Base-by-base conservation (phyloP, 2,888 invertebrate genomes). In the Pycnomerus fuliginosus region DNA sequence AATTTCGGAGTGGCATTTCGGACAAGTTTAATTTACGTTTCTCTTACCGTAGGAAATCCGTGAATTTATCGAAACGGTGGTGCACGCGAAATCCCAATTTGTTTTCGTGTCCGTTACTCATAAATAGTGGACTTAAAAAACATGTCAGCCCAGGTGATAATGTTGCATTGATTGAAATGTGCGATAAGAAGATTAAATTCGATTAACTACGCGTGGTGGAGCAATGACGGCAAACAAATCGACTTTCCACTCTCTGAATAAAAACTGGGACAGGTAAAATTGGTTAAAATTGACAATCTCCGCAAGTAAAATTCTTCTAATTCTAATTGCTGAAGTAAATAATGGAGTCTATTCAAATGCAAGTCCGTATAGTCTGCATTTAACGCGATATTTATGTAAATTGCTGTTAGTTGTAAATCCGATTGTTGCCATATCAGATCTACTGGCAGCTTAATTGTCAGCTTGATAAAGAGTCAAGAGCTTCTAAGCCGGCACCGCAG, bases 141-240 rank as follows among this genome's bases (percentile, higher is more conserved):
- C 10, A 16, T 24, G 25, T 24, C 23, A 34, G 15, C 12, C 24
- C 8, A 22, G 16, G 24, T 24, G 25, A 34, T 24, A 34, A 34
- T 24, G 17, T 30, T 10, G 22, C 25, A 3, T 29, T 30, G 38
- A 38, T 38, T 30, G 14, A 30, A 3, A 15, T 2, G 22, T 11
- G 16, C 16, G 38, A 38, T 38, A 38, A 38, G 30, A 13, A 29
- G 16, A 22, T 38, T 38, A 22, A 22, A 3, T 22, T 29, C 12
- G 14, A 11, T 28, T 11, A 28, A 28, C 33, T 23, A 28, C 24
- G 20, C n/a, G 28, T 20, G 24, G 38, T 30, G 24, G 30, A 38
- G 38, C 30, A 38, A n/a, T 30, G 38, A 38, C 23, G 16, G 15
- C 28, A 28, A 36, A 38, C 38, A 30, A 5, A 36, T 13, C 13